phyloP scores from a whole-genome alignment of 2,888 invertebrate genomes.

The Sipha maydis region DNA sequence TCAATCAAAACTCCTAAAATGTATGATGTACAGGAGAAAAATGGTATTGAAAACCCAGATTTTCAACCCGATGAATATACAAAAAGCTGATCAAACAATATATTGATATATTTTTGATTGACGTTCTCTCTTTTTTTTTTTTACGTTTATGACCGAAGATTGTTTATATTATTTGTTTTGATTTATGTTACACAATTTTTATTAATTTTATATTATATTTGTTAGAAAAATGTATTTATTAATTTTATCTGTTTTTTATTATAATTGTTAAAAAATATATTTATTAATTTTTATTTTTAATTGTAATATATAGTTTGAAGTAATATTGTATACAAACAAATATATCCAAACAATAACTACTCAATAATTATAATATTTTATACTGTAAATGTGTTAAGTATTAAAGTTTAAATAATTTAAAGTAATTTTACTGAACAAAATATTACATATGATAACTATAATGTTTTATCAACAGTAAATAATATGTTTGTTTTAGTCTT shows the following conservation, averaged over 20 bases:
- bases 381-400: no score
- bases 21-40: slow-evolving; percentile 21
- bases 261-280: background rate
- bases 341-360: no score
- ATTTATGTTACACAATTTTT: background rate
- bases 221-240: background rate
- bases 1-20: background rate
- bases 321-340: no score
- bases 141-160: background rate
- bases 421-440: no score
- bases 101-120: background rate
- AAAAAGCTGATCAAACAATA: background rate
- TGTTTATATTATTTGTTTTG: background rate
- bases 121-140: background rate
- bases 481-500: no score
- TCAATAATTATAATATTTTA: no score
- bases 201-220: background rate
- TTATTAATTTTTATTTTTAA: background rate
- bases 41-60: slow-evolving; percentile 8
- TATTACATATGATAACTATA: no score
- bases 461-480: no score
- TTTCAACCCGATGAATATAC: slow-evolving; percentile 1
- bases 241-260: background rate
- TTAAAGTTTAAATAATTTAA: no score
- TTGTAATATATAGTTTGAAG: no score